Conservation (phyloP, 2,113 vertebrate species). For the Laterallus jamaicensis region DNA sequence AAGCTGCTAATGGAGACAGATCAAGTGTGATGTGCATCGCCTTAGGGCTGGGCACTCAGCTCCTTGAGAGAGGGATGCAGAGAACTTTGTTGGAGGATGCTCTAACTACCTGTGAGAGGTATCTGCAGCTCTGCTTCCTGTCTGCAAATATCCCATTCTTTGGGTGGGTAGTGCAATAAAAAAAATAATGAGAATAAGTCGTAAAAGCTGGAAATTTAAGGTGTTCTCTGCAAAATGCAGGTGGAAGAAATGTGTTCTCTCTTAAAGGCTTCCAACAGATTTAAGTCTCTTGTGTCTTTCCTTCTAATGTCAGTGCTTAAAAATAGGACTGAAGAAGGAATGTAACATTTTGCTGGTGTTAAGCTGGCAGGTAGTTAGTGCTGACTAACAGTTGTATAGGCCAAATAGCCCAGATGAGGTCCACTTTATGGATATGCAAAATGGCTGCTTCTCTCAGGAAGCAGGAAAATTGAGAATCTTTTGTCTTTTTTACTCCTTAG, state of each 20-base stretch:
- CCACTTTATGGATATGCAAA: background rate
- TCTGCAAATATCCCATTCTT: background rate
- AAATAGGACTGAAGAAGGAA: constrained; percentile 5
- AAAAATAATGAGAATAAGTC: constrained; percentile 33
- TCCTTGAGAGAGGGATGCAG: background rate
- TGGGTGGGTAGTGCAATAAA: background rate
- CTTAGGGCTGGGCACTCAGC: background rate
- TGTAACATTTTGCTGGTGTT: background rate
- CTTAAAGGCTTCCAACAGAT: constrained; percentile 5
- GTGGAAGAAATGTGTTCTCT: constrained; percentile 6
- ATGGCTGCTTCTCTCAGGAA: background rate
- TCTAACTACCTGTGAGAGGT: background rate
- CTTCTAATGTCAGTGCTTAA: constrained; percentile 17
- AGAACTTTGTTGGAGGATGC: background rate
- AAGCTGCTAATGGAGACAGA: background rate
- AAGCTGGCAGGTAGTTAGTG: constrained; percentile 12
- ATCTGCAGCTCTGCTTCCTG: background rate
- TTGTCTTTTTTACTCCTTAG: background rate
- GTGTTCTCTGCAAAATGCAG: constrained; percentile 35
- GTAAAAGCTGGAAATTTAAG: constrained; percentile 17
- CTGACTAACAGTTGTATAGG: background rate
- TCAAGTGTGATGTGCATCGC: background rate
- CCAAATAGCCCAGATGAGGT: background rate
- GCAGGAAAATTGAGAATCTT: background rate
- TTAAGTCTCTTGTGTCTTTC: constrained; percentile 27